phyloP scores from a whole-genome alignment of 30 jellyfish, hydroid and myxozoan genomes.

The Chrysaora quinquecirrha region DNA sequence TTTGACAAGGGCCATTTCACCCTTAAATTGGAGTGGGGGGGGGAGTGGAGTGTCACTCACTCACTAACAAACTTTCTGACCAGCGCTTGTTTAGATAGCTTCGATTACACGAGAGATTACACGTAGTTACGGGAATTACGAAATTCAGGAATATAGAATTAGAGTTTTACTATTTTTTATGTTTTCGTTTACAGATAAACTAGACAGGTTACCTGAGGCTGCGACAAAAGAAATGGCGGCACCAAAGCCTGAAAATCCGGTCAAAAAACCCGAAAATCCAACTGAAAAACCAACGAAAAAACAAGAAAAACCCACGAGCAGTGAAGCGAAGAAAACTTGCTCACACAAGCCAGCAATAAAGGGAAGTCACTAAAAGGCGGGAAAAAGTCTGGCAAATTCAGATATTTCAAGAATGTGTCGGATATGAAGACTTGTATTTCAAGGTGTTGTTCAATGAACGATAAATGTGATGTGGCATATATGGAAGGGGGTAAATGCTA shows the following conservation, averaged over 20 bases:
- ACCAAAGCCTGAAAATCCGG: background rate
- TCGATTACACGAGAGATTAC: too few species aligned
- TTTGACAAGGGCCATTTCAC: too few species aligned
- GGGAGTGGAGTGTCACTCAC: too few species aligned
- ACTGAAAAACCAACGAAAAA: slow-evolving; percentile 11
- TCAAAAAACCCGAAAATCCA: slow-evolving; percentile 49
- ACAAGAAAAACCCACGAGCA: slow-evolving; percentile 21
- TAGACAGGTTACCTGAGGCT: slow-evolving; percentile 33
- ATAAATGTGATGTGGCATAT: slow-evolving; percentile 90
- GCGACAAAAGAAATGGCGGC: slow-evolving; percentile 25
- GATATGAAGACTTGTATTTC: slow-evolving; percentile 80
- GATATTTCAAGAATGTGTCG: slow-evolving; percentile 58
- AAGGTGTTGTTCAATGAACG: slow-evolving; percentile 78
- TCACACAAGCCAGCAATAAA: slow-evolving; percentile 56
- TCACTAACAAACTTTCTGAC: too few species aligned
- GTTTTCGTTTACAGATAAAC: slow-evolving; percentile 17
- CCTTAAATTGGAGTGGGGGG: too few species aligned
- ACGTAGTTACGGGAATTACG: too few species aligned
- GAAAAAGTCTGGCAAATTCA: slow-evolving; percentile 92
- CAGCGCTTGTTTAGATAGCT: too few species aligned
- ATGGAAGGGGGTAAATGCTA: slow-evolving; percentile 93
- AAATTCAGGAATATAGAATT: too few species aligned
- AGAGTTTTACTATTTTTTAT: background rate
- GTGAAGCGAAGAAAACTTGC: slow-evolving; percentile 40
- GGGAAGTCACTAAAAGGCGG: slow-evolving; percentile 86